Conservation (phyloP, 2,113 vertebrate species). For the Scolopax mira region DNA sequence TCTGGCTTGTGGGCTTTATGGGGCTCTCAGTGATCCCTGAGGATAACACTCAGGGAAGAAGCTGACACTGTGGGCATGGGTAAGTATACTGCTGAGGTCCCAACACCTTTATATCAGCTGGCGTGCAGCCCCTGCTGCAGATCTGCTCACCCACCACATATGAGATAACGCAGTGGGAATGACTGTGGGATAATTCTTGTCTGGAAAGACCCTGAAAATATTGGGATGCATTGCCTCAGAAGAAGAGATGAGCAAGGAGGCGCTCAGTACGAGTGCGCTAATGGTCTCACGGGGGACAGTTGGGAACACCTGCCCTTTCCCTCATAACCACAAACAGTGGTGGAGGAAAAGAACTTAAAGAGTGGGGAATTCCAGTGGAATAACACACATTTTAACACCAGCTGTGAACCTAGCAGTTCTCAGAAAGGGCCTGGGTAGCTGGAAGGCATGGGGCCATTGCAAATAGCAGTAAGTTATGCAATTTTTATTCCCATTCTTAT, state of each 20-base stretch:
- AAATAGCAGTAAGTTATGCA: slow-evolving; percentile 29
- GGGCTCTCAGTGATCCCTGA: neutral
- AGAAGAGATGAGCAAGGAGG: neutral
- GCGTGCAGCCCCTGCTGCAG: fast-evolving
- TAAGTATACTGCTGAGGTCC: neutral
- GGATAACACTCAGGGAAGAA: neutral
- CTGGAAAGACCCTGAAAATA: neutral
- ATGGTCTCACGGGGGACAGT: neutral
- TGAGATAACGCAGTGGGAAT: fast-evolving
- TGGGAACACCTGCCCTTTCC: neutral
- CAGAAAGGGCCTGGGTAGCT: neutral
- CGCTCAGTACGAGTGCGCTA: fast-evolving
- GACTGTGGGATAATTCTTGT: neutral
- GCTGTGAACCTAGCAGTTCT: neutral
- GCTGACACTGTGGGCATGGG: neutral
- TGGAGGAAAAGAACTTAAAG: neutral
- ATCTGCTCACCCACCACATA: neutral
- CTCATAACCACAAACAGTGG: neutral
- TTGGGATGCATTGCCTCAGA: neutral
- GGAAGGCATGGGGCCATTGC: neutral
- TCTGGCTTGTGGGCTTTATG: neutral
- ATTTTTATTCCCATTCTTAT: slow-evolving; percentile 22
- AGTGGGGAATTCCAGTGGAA: slow-evolving; percentile 32
- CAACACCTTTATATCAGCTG: neutral
- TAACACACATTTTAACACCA: neutral